Conservation (phyloP, 2,797 vertebrate species). For the Tympanoctomys barrerae region DNA sequence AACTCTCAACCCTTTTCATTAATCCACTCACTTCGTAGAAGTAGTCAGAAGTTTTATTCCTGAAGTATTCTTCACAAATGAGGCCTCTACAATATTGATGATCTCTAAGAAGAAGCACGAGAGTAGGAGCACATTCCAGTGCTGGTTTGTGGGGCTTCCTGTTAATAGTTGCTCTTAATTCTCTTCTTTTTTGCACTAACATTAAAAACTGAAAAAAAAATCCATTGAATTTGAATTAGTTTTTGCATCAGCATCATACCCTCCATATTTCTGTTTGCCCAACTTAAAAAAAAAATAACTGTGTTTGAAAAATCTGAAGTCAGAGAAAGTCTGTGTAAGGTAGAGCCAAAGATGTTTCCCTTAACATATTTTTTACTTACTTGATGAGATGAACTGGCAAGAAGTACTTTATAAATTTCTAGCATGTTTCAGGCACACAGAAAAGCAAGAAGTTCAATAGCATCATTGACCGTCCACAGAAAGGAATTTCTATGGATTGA, state of each 20-base stretch:
- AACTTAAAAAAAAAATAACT: neutral
- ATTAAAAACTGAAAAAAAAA: neutral
- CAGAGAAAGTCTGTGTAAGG: neutral
- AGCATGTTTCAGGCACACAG: neutral
- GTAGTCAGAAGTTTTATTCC: neutral
- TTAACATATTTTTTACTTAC: neutral
- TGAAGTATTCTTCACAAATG: constrained; percentile 18
- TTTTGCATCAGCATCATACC: neutral
- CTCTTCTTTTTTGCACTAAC: neutral
- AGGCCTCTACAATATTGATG: neutral
- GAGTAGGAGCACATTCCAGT: neutral
- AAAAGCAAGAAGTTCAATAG: neutral
- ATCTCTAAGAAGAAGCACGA: neutral
- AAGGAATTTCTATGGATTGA: neutral
- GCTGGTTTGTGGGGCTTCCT: neutral
- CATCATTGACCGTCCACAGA: neutral
- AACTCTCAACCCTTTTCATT: neutral
- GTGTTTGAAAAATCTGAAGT: neutral
- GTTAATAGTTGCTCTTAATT: neutral
- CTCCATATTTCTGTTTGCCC: neutral
- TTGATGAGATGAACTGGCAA: neutral
- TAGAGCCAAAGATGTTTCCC: neutral
- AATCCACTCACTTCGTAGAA: neutral
- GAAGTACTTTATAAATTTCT: neutral
- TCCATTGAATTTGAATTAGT: neutral